Evolutionary conservation across 2,888 invertebrate species (phyloP).

Genomic region (Fabriciana adippe): DNA sequence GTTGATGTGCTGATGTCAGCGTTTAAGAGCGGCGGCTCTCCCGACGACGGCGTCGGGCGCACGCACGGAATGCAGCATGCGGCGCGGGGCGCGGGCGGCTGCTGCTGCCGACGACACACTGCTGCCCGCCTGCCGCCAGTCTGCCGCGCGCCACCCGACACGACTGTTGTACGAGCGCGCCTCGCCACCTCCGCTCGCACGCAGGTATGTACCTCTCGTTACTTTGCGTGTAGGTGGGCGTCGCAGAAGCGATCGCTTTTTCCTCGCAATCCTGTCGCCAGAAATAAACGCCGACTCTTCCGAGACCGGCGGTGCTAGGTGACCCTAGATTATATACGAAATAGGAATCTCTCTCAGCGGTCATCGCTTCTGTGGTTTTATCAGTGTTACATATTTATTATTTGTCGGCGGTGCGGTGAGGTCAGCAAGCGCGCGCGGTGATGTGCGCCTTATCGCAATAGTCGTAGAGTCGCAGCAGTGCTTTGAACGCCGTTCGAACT

Average conservation of each 20-base stretch:
- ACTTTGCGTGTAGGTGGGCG: constrained; percentile 35
- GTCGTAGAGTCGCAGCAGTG: constrained; percentile 66
- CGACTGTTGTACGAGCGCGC: constrained; percentile 69
- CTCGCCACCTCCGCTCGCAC: constrained; percentile 56
- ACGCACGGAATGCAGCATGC: constrained; percentile 68
- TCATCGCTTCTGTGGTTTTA: constrained; percentile 78
- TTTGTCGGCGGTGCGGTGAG: constrained; percentile 76
- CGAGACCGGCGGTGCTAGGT: constrained; percentile 45
- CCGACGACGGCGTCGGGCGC: constrained; percentile 65
- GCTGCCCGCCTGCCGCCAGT: constrained; percentile 66
- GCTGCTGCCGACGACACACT: constrained; percentile 68
- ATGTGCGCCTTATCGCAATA: constrained; percentile 74
- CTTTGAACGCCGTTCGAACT: constrained; percentile 60
- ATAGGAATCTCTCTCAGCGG: constrained; percentile 73
- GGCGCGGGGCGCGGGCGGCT: constrained; percentile 64
- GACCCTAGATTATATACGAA: constrained; percentile 60
- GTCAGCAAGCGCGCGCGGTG: constrained; percentile 72
- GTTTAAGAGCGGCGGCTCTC: constrained; percentile 61
- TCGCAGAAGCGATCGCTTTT: constrained; percentile 31
- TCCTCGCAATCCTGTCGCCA: constrained; percentile 46
- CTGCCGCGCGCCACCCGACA: constrained; percentile 78
- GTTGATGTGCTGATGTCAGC: constrained; percentile 59
- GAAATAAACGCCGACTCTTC: constrained; percentile 57
- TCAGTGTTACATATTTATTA: constrained; percentile 82
- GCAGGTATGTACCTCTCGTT: constrained; percentile 67